A percentile compares a stretch with the other conserved stretches of the same genome.
Conservation (phyloP, 92 coral and sea anemone genomes). For the Epizoanthus scotinus region DNA sequence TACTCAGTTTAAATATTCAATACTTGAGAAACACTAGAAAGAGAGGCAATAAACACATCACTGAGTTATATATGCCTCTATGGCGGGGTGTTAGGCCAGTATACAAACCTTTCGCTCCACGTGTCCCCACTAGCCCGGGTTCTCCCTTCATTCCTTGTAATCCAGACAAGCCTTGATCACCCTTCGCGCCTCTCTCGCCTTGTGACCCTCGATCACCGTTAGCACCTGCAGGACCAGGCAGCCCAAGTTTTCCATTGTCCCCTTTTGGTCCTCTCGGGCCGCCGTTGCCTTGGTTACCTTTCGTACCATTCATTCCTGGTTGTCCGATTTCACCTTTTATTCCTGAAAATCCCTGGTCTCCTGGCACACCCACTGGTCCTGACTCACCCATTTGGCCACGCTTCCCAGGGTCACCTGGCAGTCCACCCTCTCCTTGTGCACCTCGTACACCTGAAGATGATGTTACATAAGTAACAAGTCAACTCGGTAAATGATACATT, state of each 20-base stretch:
- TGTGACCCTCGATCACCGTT: neutral
- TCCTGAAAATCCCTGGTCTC: constrained; percentile 4
- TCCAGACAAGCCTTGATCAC: neutral
- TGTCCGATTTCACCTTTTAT: neutral
- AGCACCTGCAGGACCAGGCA: neutral
- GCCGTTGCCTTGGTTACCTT: neutral
- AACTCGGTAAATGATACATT: no score
- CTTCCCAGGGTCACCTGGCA: neutral
- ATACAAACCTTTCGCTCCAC: constrained; percentile 7
- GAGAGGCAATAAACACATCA: no score
- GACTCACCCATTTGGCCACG: neutral
- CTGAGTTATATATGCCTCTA: no score
- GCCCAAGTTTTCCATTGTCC: constrained; percentile 7
- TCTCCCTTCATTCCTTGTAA: neutral
- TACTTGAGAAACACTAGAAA: no score
- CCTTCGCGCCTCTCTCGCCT: constrained; percentile 16
- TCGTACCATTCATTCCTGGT: constrained; percentile 11
- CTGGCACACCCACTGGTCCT: constrained; percentile 1
- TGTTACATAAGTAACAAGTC: no score
- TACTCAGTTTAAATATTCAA: no score
- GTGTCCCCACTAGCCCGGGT: neutral
- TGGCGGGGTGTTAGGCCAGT: no score
- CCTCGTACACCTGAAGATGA: neutral
- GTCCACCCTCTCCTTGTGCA: neutral
- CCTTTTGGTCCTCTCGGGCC: constrained; percentile 3